Evolutionary conservation across 2,888 invertebrate species (phyloP), one percentile per base, ranked within the genome.

Genomic region (Drosophila suboccidentalis): DNA sequence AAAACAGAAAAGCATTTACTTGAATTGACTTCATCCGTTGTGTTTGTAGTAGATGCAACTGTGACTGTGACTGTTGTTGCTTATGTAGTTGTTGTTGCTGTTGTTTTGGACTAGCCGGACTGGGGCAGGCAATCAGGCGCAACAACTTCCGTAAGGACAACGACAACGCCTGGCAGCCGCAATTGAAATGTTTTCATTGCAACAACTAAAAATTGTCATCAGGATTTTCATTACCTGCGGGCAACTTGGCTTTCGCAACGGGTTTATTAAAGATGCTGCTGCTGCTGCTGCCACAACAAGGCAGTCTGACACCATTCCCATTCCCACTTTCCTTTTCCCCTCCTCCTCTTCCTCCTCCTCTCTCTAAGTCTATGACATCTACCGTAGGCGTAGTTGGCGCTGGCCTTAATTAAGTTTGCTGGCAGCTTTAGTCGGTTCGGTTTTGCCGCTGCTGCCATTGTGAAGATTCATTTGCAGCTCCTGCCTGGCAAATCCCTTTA

Each of bases 181-280:
- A 87, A 87, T 90, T 83, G 87, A 87, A 87, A 87, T 87, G 85
- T 90, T 90, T 87, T 90, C 89, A 89, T 90, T 88, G 87, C 73
- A 71, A 71, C 87, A 89, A 89, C 89, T 90, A 81, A 88, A 88
- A 87, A 83, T 87, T 87, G 90, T 87, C 87, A 87, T 89, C 89
- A 81, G 79, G 84, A 83, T 84, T 87, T 88, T 89, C 90, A 90
- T 90, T 87, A 87, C 87, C 87, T 87, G 87, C 84, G 89, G 86
- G 87, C 69, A 89, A 80, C 61, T 85, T 87, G 80, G 78, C 72
- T 64, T 63, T 74, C 69, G 78, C 74, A 68, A 76, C 78, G 87
- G 4, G 62, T 79, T 79, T 89, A 86, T 89, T 86, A 86, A 85
- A 89, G 89, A 82, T 79, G 63, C 83, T 26, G 63, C 86, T 22